A percentile compares a stretch with the other conserved stretches of the same genome.
Conservation (phyloP, 2,113 vertebrate species). For the Prolemur simus region DNA sequence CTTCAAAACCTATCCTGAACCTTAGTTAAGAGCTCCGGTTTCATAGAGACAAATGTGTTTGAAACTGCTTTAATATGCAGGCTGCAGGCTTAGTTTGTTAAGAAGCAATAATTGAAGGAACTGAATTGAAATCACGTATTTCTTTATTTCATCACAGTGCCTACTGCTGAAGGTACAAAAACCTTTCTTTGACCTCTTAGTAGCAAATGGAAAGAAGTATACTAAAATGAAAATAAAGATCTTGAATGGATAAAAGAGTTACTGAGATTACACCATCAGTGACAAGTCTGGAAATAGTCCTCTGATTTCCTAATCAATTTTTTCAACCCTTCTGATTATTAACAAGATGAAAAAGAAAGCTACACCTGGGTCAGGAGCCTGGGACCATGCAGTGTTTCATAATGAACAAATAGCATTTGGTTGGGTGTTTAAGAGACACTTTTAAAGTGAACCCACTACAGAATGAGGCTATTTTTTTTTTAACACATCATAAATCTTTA, state of each 20-base stretch:
- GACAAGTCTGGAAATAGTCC: neutral
- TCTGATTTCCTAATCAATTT: neutral
- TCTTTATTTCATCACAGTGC: neutral
- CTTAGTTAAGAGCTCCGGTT: neutral
- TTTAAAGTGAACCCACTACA: neutral
- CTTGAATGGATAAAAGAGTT: neutral
- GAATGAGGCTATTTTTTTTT: neutral
- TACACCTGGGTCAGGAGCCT: neutral
- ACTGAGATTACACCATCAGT: neutral
- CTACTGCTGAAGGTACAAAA: neutral
- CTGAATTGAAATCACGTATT: neutral
- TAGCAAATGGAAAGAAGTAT: conserved; percentile 13
- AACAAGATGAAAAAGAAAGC: neutral
- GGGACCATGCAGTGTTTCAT: neutral
- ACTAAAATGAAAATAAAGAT: neutral
- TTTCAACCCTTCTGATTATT: neutral
- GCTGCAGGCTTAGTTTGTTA: neutral
- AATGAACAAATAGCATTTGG: neutral
- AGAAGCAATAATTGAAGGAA: conserved; percentile 37
- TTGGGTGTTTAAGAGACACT: neutral
- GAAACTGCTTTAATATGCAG: neutral
- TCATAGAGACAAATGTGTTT: neutral
- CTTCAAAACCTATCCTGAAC: conserved; percentile 5
- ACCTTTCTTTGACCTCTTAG: neutral
- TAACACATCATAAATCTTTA: neutral